Evolutionary conservation across 2,888 invertebrate genomes (phyloP).

Genomic region (Lypha dubia): DNA sequence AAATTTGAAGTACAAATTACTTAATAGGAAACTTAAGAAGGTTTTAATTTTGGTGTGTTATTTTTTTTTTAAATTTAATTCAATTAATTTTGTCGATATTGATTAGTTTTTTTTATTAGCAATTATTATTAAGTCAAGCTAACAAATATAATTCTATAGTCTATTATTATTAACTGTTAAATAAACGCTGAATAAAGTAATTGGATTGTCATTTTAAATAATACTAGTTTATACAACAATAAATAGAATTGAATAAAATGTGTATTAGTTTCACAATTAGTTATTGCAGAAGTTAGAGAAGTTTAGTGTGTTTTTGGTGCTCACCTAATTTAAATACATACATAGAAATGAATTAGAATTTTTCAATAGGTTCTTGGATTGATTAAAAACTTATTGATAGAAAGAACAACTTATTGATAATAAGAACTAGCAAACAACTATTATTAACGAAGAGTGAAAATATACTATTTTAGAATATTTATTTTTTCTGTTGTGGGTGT

Average conservation of each 20-base stretch:
- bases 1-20: conserved; percentile 70
- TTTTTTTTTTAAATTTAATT: conserved; percentile 29
- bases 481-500: no score
- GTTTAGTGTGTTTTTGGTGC: no score
- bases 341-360: no score
- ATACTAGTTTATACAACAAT: conserved; percentile 52
- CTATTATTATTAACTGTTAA: neutral
- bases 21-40: conserved; percentile 72
- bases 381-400: no score
- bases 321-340: no score
- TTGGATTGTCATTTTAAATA: conserved; percentile 13
- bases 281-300: no score
- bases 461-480: no score
- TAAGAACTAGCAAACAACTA: no score
- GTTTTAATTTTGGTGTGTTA: conserved; percentile 51
- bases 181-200: conserved; percentile 10
- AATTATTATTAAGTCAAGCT: conserved; percentile 40
- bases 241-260: conserved; percentile 70
- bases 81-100: conserved; percentile 37
- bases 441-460: no score
- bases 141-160: conserved; percentile 6
- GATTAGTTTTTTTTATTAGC: conserved; percentile 5
- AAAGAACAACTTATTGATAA: no score
- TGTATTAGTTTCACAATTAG: no score
- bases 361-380: no score